Percentiles rank a stretch among this genome's conserved stretches.
phyloP scores from a whole-genome alignment of 2,797 vertebrate genomes.

The Enteromius paludinosus region DNA sequence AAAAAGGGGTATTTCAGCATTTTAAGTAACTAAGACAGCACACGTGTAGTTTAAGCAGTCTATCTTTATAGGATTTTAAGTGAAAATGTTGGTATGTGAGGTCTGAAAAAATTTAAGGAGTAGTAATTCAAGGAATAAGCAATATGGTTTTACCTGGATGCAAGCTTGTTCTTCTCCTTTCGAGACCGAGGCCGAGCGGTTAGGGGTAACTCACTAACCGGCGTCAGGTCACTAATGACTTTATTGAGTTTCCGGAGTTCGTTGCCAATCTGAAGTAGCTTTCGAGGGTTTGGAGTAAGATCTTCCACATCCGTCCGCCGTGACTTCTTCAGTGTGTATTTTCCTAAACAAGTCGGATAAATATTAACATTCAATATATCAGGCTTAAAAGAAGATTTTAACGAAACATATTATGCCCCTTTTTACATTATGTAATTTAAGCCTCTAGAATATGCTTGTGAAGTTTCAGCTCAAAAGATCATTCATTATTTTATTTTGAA shows the following conservation, averaged over 20 bases:
- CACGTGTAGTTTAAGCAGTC: background rate
- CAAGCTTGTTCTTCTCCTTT: conserved; percentile 98
- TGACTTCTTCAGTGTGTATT: conserved; percentile 95
- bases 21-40: background rate
- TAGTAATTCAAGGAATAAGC: background rate
- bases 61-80: background rate
- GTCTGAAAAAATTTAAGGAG: background rate
- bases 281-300: conserved; percentile 95
- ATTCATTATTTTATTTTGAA: no score
- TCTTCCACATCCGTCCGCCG: conserved; percentile 97
- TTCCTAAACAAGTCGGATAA: conserved; percentile 75
- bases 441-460: no score
- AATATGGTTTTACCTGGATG: conserved; percentile 86
- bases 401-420: no score
- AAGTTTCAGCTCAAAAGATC: no score
- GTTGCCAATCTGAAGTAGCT: conserved; percentile 96
- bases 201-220: conserved; percentile 95
- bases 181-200: conserved; percentile 94
- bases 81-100: background rate
- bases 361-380: background rate
- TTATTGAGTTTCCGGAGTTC: conserved; percentile 97
- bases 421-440: no score
- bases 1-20: background rate
- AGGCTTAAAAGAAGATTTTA: background rate
- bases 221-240: conserved; percentile 97